A percentile compares a stretch with the other conserved stretches of the same genome.
Conservation (phyloP, 2,113 vertebrate genomes). For the Leiothrix lutea region DNA sequence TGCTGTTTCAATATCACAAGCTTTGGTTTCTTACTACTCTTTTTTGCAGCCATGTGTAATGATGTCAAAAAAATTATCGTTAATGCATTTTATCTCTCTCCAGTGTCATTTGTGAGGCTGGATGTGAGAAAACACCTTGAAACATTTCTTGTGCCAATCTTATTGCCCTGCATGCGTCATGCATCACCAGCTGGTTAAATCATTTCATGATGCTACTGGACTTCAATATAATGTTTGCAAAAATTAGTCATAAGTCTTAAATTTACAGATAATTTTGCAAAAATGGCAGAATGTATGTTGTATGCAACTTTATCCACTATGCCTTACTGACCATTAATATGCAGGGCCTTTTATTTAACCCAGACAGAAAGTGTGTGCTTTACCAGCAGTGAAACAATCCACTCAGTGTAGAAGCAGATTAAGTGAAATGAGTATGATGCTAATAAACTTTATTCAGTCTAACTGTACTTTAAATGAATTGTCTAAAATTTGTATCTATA, state of each 20-base stretch:
- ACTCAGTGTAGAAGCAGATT: constrained; percentile 55
- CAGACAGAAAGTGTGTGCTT: constrained; percentile 44
- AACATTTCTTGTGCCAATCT: neutral
- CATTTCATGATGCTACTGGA: neutral
- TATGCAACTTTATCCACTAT: constrained; percentile 16
- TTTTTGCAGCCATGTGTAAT: neutral
- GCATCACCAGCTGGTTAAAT: constrained; percentile 5
- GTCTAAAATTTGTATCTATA: constrained; percentile 50
- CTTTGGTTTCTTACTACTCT: neutral
- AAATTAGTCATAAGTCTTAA: constrained; percentile 53
- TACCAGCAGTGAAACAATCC: constrained; percentile 23
- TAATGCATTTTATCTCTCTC: neutral
- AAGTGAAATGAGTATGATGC: constrained; percentile 28
- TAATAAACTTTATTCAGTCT: constrained; percentile 40
- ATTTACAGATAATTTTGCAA: constrained; percentile 55
- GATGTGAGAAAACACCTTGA: neutral
- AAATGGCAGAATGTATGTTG: neutral
- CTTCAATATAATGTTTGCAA: constrained; percentile 46
- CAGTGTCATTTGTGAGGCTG: neutral
- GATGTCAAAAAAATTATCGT: neutral
- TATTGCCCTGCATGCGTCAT: constrained; percentile 21
- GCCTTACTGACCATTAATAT: constrained; percentile 56
- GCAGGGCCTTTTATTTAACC: constrained; percentile 4
- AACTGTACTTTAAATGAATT: constrained; percentile 45
- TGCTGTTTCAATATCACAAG: neutral